phyloP scores from a whole-genome alignment of 1,140 invertebrate species.

The Dinoponera quadriceps region DNA sequence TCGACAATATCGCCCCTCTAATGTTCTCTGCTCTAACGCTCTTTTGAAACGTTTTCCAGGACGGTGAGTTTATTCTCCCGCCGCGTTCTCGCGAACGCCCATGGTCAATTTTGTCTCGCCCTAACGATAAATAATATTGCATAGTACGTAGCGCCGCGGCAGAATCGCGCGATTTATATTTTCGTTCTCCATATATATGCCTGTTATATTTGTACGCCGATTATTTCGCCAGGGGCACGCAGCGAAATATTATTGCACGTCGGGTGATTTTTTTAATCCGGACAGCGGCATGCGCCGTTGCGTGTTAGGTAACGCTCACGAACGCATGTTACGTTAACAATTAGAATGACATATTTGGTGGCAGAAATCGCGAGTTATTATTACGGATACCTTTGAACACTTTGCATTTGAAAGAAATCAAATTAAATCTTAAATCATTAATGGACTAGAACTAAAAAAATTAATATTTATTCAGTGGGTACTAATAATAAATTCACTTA shows the following conservation, averaged over 20 bases:
- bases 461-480: too few species aligned
- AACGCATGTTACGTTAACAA: conserved; percentile 3
- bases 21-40: too few species aligned
- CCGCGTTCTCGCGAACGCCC: not conserved
- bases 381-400: not conserved
- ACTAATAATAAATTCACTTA: too few species aligned
- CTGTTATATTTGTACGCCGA: conserved; percentile 4
- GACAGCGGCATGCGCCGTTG: conserved; percentile 1
- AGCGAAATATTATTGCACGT: conserved; percentile 44
- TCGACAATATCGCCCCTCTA: not conserved
- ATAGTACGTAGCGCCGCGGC: not conserved
- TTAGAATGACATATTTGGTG: not conserved
- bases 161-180: conserved; percentile 45
- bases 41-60: too few species aligned
- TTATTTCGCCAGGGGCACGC: not conserved
- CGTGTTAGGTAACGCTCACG: conserved; percentile 8
- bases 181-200: conserved; percentile 8
- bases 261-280: conserved; percentile 10
- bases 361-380: not conserved
- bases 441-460: too few species aligned
- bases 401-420: too few species aligned
- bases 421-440: too few species aligned
- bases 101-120: conserved; percentile 34
- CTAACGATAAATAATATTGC: conserved; percentile 43
- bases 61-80: conserved; percentile 14